Percentiles rank a stretch among this genome's conserved stretches.
phyloP scores from a whole-genome alignment of 2,113 vertebrate genomes.

The Rhinogobius similis region DNA sequence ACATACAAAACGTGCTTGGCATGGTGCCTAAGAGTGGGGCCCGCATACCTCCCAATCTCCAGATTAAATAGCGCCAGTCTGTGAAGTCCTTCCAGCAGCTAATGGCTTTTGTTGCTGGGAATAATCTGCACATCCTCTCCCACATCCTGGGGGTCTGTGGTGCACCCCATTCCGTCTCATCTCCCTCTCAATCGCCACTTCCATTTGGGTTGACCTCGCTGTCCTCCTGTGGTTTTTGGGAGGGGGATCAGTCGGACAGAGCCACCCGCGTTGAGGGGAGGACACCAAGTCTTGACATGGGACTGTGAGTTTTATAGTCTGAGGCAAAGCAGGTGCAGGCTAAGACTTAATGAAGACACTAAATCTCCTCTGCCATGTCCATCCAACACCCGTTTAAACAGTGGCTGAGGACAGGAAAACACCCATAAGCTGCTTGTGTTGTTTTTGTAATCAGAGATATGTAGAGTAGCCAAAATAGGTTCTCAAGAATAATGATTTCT shows the following conservation, averaged over 20 bases:
- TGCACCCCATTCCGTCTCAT: conserved; percentile 60
- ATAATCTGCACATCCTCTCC: conserved; percentile 85
- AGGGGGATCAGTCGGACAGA: conserved; percentile 44
- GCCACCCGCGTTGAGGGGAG: conserved; percentile 56
- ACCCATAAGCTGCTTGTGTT: conserved; percentile 51
- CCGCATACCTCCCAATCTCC: conserved; percentile 80
- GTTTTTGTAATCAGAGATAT: not conserved
- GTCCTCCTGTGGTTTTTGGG: conserved; percentile 43
- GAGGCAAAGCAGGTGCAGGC: conserved; percentile 58
- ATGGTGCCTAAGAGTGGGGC: conserved; percentile 69
- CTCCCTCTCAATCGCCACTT: conserved; percentile 65
- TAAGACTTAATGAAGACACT: conserved; percentile 66
- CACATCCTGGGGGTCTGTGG: conserved; percentile 79
- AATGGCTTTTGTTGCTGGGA: conserved; percentile 85
- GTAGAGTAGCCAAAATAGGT: too few relatives aligned
- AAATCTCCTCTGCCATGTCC: conserved; percentile 62
- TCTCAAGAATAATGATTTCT: too few relatives aligned
- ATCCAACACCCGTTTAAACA: conserved; percentile 46
- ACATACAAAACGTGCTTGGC: conserved; percentile 64
- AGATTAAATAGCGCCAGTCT: conserved; percentile 81
- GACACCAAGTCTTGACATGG: conserved; percentile 38
- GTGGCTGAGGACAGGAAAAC: conserved; percentile 57
- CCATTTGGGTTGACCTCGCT: conserved; percentile 57
- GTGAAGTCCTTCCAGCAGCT: conserved; percentile 82
- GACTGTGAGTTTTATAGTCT: conserved; percentile 57